A percentile compares a stretch with the other conserved stretches of the same genome.
Evolutionary conservation across 2,113 vertebrate genomes (phyloP).

Genomic region (Stigmatopora argus): DNA sequence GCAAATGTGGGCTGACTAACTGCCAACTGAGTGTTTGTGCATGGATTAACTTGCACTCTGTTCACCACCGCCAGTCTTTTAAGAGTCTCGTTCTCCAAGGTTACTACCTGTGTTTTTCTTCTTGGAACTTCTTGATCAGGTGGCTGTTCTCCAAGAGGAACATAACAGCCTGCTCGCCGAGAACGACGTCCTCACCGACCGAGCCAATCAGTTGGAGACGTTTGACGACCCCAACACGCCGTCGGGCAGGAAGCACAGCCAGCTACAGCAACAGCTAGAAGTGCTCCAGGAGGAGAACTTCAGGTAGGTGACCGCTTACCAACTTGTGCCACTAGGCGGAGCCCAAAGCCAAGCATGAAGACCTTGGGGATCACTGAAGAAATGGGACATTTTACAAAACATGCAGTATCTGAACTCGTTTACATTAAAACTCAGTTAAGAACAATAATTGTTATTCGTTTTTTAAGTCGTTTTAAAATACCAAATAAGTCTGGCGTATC

Average conservation of each 20-base stretch:
- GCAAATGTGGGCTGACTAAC: constrained; percentile 3
- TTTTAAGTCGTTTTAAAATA: no score
- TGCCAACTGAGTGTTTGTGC: neutral
- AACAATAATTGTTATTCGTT: no score
- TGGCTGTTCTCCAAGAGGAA: constrained; percentile 90
- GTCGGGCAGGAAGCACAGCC: constrained; percentile 86
- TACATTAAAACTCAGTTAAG: no score
- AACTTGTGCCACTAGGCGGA: no score
- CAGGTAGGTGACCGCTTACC: constrained; percentile 63
- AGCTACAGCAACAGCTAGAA: constrained; percentile 86
- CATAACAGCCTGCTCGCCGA: constrained; percentile 88
- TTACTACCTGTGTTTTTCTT: neutral
- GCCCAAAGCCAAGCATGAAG: no score
- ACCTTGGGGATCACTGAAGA: neutral
- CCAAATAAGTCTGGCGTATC: no score
- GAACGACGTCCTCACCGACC: constrained; percentile 89
- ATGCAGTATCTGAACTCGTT: no score
- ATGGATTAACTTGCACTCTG: constrained; percentile 6
- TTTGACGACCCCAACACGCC: constrained; percentile 84
- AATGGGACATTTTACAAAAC: no score
- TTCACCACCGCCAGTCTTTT: neutral
- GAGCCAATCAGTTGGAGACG: constrained; percentile 86
- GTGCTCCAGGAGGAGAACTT: constrained; percentile 93
- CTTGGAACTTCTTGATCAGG: constrained; percentile 64
- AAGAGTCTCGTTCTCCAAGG: neutral